A percentile compares a stretch with the other conserved stretches of the same genome.
phyloP scores from a whole-genome alignment of 1,140 invertebrate species.

The Pseudomyrmex flavicornis region DNA sequence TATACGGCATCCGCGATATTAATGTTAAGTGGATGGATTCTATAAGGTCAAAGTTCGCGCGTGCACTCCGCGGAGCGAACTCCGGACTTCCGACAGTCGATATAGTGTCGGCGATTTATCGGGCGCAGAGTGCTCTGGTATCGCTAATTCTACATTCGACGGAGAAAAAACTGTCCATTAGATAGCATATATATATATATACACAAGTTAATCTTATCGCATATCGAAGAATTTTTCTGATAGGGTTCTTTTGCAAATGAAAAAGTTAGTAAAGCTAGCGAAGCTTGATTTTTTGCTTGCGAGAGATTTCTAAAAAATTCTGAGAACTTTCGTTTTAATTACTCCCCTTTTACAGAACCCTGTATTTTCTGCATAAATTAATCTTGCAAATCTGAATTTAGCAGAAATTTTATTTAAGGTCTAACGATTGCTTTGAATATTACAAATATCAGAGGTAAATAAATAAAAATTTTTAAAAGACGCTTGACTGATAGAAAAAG shows the following conservation, averaged over 20 bases:
- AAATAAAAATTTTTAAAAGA: not conserved
- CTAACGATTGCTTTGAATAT: no score
- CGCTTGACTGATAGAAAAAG: no score
- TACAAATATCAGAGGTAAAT: not conserved
- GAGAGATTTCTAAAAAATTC: not conserved
- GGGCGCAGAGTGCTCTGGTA: conserved; percentile 49
- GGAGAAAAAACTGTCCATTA: conserved; percentile 9
- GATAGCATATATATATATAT: no score
- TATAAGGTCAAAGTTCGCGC: conserved; percentile 14
- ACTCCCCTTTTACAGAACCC: no score
- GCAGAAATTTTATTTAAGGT: no score
- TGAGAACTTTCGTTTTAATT: no score
- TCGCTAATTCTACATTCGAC: conserved; percentile 47
- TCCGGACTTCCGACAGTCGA: conserved; percentile 56
- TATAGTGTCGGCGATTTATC: conserved; percentile 53
- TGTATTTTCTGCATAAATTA: no score
- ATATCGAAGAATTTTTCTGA: not conserved
- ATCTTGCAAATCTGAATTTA: no score
- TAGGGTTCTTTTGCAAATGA: not conserved
- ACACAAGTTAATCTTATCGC: not conserved
- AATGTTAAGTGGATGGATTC: not conserved
- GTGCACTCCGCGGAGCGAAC: not conserved
- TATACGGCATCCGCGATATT: not conserved
- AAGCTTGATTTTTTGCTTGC: not conserved
- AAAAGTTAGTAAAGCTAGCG: no score